Evolutionary conservation across 92 coral and sea anemone species (phyloP).

Genomic region (Ricordea florida): DNA sequence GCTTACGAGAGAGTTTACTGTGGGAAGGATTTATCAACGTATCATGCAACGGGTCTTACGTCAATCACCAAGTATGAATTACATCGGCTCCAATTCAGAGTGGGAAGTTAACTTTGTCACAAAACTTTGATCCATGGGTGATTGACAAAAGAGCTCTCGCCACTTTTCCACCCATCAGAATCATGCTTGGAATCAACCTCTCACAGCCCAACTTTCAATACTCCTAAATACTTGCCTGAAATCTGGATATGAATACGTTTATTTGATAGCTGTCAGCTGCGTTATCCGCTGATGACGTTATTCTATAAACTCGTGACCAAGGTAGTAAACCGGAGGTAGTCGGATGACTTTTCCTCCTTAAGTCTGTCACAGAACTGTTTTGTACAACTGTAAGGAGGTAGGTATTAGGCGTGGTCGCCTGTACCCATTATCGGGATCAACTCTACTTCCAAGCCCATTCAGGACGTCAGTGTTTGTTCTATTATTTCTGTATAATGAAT

Average conservation of each 20-base stretch:
- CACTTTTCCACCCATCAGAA: no score
- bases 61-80: no score
- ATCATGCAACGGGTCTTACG: no score
- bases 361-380: neutral
- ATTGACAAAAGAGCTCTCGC: no score
- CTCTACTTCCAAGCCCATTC: neutral
- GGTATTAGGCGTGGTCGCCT: neutral
- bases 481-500: slow-evolving; percentile 7
- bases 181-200: no score
- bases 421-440: neutral
- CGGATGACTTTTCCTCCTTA: neutral
- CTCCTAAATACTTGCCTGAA: no score
- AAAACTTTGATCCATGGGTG: no score
- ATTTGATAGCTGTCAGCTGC: neutral
- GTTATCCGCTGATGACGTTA: neutral
- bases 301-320: slow-evolving; percentile 29
- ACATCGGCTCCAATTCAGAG: no score
- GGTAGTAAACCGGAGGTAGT: neutral
- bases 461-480: neutral
- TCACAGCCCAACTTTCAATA: no score
- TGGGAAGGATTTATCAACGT: no score
- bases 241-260: neutral
- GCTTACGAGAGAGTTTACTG: no score
- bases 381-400: neutral
- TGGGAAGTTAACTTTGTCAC: no score